Percentiles rank a stretch among this genome's conserved stretches.
Evolutionary conservation across 2,888 invertebrate genomes (phyloP).

Genomic region (Hirtodrosophila duncani): DNA sequence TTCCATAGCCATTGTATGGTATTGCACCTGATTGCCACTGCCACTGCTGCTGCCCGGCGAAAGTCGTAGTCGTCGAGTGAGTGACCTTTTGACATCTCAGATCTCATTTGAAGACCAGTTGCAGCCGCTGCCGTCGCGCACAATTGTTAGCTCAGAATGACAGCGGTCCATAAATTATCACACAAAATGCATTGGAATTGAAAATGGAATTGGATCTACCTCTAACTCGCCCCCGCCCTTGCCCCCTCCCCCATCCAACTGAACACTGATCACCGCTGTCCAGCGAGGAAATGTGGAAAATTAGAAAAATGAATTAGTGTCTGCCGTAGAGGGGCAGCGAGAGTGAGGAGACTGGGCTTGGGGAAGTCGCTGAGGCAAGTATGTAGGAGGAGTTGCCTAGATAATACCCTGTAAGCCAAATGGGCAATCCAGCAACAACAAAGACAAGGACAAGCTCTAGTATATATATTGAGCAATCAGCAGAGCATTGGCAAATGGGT

Average conservation of each 20-base stretch:
- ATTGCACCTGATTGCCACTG: conserved; percentile 54
- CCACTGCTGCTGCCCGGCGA: too few species aligned
- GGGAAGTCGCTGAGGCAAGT: too few species aligned
- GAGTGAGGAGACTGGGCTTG: not conserved
- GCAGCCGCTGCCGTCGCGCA: conserved; percentile 64
- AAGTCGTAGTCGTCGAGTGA: too few species aligned
- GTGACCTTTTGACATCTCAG: conserved; percentile 57
- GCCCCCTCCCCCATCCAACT: not conserved
- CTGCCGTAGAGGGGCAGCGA: not conserved
- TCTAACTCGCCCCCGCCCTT: not conserved
- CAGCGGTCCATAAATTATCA: conserved; percentile 73
- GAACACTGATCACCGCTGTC: conserved; percentile 48
- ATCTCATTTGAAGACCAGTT: conserved; percentile 71
- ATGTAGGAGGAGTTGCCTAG: too few species aligned
- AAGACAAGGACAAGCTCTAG: too few species aligned
- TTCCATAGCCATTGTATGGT: conserved; percentile 1
- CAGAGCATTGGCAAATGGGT: too few species aligned
- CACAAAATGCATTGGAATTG: conserved; percentile 68
- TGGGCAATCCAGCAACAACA: too few species aligned
- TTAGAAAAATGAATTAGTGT: conserved; percentile 69
- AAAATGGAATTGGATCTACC: conserved; percentile 12
- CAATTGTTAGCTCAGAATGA: conserved; percentile 71
- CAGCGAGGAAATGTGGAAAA: conserved; percentile 60
- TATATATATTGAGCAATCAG: too few species aligned
- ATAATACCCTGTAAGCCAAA: too few species aligned